Conservation (phyloP, 2,888 invertebrate genomes). For the Phalera bucephala region DNA sequence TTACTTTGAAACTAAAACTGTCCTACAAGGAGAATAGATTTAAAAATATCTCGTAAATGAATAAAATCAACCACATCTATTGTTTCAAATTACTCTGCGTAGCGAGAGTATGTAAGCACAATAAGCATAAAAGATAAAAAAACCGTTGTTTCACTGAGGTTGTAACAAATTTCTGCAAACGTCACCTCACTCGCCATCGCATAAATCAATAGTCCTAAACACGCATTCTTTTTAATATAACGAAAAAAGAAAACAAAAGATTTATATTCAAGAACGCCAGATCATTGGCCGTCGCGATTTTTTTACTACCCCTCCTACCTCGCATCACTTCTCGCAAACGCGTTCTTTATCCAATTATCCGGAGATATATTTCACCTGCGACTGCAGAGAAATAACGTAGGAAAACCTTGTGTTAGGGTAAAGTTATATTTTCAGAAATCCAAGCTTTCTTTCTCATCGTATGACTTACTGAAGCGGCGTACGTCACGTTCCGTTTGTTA, state of each 20-base stretch:
- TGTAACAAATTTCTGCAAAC: background rate
- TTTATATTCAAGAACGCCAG: conserved; percentile 42
- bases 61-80: too few relatives aligned
- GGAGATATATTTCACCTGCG: conserved; percentile 83
- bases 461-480: conserved; percentile 49
- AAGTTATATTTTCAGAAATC: conserved; percentile 70
- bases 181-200: background rate
- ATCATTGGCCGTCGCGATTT: conserved; percentile 52
- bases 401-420: conserved; percentile 61
- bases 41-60: too few relatives aligned
- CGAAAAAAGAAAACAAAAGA: conserved; percentile 39
- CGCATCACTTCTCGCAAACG: conserved; percentile 77
- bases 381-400: conserved; percentile 73
- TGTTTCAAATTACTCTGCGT: too few relatives aligned
- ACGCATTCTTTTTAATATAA: conserved; percentile 6
- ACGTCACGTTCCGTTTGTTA: conserved; percentile 42
- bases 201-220: conserved; percentile 5
- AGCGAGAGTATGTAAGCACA: too few relatives aligned
- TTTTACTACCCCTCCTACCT: conserved; percentile 52
- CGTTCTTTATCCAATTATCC: conserved; percentile 83
- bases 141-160: too few relatives aligned
- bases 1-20: too few relatives aligned
- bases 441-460: conserved; percentile 53
- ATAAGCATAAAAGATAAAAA: too few relatives aligned
- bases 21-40: too few relatives aligned